phyloP scores from a whole-genome alignment of 2,113 vertebrate genomes.

The Pogona vitticeps region DNA sequence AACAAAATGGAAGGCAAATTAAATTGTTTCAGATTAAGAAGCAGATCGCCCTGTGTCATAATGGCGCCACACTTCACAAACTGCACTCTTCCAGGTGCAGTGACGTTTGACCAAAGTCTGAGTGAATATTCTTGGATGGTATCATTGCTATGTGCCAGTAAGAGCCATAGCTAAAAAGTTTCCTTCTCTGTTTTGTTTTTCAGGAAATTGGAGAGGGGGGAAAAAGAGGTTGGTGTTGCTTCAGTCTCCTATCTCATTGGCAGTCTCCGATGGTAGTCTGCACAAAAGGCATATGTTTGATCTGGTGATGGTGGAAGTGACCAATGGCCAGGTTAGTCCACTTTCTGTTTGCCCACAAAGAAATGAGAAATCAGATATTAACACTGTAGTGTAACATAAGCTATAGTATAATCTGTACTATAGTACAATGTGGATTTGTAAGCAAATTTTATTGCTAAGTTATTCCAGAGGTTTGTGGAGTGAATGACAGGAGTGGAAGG shows the following conservation, averaged over 20 bases:
- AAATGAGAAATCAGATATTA: background rate
- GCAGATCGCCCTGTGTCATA: conserved; percentile 37
- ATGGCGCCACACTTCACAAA: background rate
- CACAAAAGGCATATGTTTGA: background rate
- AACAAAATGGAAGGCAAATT: conserved; percentile 18
- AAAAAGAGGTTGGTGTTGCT: background rate
- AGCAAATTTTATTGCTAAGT: too few species aligned
- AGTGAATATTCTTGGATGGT: background rate
- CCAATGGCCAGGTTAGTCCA: background rate
- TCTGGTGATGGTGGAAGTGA: background rate
- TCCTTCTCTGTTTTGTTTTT: background rate
- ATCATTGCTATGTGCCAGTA: background rate
- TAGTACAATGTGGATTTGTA: too few species aligned
- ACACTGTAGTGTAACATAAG: too few species aligned
- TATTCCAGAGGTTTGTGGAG: too few species aligned
- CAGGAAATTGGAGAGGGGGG: background rate
- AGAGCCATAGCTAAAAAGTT: background rate
- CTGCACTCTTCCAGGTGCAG: background rate
- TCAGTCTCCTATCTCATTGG: background rate
- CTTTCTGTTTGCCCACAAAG: background rate
- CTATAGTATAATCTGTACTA: too few species aligned
- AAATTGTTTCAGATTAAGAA: background rate
- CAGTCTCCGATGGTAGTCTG: too few species aligned
- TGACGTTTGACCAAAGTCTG: background rate
- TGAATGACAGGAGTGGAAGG: too few species aligned